Evolutionary conservation across 2,888 invertebrate species (phyloP).

Genomic region (Esperia sulphurella): DNA sequence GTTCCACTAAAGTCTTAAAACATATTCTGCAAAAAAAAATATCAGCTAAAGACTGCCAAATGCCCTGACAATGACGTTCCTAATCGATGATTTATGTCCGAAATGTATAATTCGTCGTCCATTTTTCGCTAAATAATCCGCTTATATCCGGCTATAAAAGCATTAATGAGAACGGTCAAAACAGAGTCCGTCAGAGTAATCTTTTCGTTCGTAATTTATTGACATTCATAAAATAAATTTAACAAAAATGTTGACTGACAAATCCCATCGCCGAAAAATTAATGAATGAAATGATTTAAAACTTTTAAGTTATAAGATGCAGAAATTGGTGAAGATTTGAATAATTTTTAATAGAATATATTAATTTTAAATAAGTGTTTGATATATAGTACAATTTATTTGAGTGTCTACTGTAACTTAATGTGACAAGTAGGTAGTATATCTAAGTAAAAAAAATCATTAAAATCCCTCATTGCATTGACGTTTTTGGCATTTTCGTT

Average conservation of each 20-base stretch:
- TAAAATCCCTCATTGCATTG: no score
- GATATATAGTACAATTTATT: no score
- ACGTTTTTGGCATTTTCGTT: no score
- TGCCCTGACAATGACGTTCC: slow-evolving; percentile 5
- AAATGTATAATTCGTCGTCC: slow-evolving; percentile 10
- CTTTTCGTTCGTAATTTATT: slow-evolving; percentile 8
- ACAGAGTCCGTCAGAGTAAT: slow-evolving; percentile 35
- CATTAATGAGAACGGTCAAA: slow-evolving; percentile 55
- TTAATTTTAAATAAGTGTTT: no score
- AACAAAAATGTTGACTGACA: slow-evolving; percentile 43
- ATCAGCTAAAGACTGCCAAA: no score
- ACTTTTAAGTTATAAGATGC: no score
- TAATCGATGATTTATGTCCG: slow-evolving; percentile 9
- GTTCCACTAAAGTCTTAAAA: neutral
- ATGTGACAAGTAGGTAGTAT: no score
- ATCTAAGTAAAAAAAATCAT: no score
- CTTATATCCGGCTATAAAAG: slow-evolving; percentile 39
- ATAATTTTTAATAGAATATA: no score
- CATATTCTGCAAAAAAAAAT: no score
- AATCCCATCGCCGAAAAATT: slow-evolving; percentile 39
- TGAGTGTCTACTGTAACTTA: no score
- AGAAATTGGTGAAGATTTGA: no score
- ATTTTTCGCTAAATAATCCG: slow-evolving; percentile 37
- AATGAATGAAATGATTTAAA: neutral
- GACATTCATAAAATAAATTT: slow-evolving; percentile 4